Conservation (phyloP, 1,140 invertebrate genomes). For the Drosophila kohkoa region DNA sequence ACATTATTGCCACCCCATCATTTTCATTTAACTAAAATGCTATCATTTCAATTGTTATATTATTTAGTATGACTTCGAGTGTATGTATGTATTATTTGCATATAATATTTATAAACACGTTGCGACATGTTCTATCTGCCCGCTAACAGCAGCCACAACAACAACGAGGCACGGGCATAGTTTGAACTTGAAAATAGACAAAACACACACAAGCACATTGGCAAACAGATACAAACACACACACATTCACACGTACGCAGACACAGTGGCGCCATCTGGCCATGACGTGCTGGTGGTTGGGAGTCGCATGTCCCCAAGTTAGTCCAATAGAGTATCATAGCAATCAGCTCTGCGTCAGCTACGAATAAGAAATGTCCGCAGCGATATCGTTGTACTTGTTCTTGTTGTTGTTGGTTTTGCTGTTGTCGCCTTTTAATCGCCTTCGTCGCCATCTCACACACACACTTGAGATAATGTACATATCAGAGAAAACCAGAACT, state of each 20-base stretch:
- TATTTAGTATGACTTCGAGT: constrained; percentile 18
- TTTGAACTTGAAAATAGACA: constrained; percentile 47
- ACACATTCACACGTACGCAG: background rate
- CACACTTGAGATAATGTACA: constrained; percentile 45
- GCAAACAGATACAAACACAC: background rate
- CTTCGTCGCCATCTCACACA: background rate
- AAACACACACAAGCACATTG: background rate
- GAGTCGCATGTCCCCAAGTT: constrained; percentile 1
- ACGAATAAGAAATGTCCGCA: constrained; percentile 36
- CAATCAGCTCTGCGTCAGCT: constrained; percentile 27
- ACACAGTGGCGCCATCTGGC: constrained; percentile 46
- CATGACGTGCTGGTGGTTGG: background rate
- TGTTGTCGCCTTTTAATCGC: background rate
- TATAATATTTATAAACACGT: constrained; percentile 44
- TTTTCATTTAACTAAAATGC: constrained; percentile 51
- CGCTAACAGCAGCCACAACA: constrained; percentile 5
- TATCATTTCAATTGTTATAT: constrained; percentile 50
- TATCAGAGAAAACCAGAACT: constrained; percentile 2
- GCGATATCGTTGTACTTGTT: constrained; percentile 20
- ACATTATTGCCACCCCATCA: constrained; percentile 47
- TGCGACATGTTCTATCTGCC: constrained; percentile 7
- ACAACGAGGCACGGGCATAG: constrained; percentile 24
- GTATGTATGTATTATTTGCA: constrained; percentile 22
- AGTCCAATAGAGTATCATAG: constrained; percentile 31
- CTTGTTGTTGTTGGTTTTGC: background rate